phyloP scores from a whole-genome alignment of 2,888 invertebrate species.

The Cephus runcator region DNA sequence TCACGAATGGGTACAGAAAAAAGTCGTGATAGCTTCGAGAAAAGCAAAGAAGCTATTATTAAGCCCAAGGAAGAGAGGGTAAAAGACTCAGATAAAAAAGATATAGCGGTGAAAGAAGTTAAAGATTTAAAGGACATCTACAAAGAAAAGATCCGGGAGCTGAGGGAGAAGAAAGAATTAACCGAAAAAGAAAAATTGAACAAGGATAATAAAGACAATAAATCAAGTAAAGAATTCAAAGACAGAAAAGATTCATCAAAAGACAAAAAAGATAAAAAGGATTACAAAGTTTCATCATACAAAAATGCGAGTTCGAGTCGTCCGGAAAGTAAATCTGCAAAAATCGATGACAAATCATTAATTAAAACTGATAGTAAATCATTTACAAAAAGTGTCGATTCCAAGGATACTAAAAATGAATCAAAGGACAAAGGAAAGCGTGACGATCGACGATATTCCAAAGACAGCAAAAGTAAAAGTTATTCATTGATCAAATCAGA shows the following conservation, averaged over 20 bases:
- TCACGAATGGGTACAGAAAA: slow-evolving; percentile 12
- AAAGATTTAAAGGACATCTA: slow-evolving; percentile 63
- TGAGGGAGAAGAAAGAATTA: slow-evolving; percentile 60
- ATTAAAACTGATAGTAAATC: slow-evolving; percentile 25
- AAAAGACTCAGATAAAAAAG: slow-evolving; percentile 50
- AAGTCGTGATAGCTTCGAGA: slow-evolving; percentile 31
- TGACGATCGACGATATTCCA: slow-evolving; percentile 41
- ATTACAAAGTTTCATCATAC: slow-evolving; percentile 46
- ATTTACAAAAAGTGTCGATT: slow-evolving; percentile 35
- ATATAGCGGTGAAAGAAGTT: slow-evolving; percentile 41
- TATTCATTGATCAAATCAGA: slow-evolving; percentile 32
- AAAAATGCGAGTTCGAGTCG: slow-evolving; percentile 46
- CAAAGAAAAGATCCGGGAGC: slow-evolving; percentile 62
- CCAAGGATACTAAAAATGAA: slow-evolving; percentile 50
- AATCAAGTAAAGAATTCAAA: slow-evolving; percentile 49
- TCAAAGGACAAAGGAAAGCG: slow-evolving; percentile 46
- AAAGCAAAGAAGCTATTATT: slow-evolving; percentile 32
- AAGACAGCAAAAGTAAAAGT: slow-evolving; percentile 34
- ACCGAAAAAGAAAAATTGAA: slow-evolving; percentile 60
- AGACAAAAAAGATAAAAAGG: slow-evolving; percentile 54
- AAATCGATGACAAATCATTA: slow-evolving; percentile 27
- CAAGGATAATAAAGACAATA: slow-evolving; percentile 50
- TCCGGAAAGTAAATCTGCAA: slow-evolving; percentile 48
- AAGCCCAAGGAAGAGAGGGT: slow-evolving; percentile 42
- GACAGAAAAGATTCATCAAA: slow-evolving; percentile 35